A percentile compares a stretch with the other conserved stretches of the same genome.
Evolutionary conservation across 2,113 vertebrate species (phyloP).

Genomic region (Erythrocercus mccallii): DNA sequence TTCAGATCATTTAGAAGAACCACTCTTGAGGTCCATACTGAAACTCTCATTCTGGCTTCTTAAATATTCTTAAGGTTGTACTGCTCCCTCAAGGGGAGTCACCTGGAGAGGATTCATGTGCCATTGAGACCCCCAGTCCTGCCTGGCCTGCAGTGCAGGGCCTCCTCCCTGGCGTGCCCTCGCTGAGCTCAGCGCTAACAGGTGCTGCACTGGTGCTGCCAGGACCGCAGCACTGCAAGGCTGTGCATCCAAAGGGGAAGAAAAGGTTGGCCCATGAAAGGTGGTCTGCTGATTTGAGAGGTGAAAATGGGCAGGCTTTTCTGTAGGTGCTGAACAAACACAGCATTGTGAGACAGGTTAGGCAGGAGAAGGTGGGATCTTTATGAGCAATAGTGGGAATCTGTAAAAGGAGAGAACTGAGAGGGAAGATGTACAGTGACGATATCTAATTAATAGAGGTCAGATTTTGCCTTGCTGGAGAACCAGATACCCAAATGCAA

Average conservation of each 20-base stretch:
- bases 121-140: neutral
- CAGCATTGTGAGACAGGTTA: fast-evolving
- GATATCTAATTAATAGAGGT: neutral
- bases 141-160: fast-evolving
- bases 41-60: neutral
- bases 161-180: neutral
- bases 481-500: neutral
- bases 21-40: neutral
- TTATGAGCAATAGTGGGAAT: neutral
- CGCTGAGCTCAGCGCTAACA: fast-evolving
- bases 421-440: neutral
- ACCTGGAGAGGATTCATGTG: neutral
- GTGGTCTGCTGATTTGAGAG: neutral
- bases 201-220: neutral
- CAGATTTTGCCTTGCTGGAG: neutral
- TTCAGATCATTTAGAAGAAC: neutral
- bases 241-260: fast-evolving
- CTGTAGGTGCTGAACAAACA: neutral
- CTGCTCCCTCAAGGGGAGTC: neutral
- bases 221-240: neutral
- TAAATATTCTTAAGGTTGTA: neutral
- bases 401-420: neutral
- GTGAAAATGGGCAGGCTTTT: neutral
- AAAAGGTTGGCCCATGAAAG: neutral
- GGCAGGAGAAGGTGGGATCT: neutral